phyloP scores from a whole-genome alignment of 1,140 invertebrate species.

The Drosophila mojavensis region DNA sequence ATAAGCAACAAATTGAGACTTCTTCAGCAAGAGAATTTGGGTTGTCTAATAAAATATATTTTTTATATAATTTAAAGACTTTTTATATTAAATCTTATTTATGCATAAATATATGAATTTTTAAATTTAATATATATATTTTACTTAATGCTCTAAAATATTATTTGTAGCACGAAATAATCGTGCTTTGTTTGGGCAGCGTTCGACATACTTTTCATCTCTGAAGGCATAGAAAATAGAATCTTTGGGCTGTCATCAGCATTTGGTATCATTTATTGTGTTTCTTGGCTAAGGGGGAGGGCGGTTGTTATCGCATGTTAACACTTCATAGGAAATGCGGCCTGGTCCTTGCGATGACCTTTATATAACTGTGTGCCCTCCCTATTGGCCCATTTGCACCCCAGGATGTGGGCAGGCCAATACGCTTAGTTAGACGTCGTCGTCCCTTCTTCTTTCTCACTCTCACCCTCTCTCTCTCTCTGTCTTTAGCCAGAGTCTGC shows the following conservation, averaged over 20 bases:
- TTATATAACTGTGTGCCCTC: conserved; percentile 52
- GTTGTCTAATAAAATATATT: no score
- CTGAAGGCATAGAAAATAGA: not conserved
- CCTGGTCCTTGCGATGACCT: conserved; percentile 71
- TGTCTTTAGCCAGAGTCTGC: not conserved
- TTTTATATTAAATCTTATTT: not conserved
- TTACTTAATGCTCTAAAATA: not conserved
- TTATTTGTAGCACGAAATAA: not conserved
- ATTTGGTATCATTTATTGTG: conserved; percentile 74
- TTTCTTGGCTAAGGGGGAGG: conserved; percentile 56
- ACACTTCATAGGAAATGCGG: conserved; percentile 77
- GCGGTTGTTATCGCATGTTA: conserved; percentile 73
- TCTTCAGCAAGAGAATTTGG: no score
- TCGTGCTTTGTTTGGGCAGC: not conserved
- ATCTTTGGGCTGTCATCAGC: conserved; percentile 41
- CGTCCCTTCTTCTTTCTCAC: not conserved
- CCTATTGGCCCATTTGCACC: conserved; percentile 28
- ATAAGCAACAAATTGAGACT: no score
- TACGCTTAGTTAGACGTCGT: conserved; percentile 65
- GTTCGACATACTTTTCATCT: not conserved
- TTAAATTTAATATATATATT: not conserved
- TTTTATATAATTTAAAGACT: no score
- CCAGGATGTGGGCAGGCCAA: conserved; percentile 32
- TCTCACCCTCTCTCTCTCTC: not conserved
- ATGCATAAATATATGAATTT: not conserved